Evolutionary conservation across 2,113 vertebrate genomes (phyloP).

Genomic region (Speoplatyrhinus poulsoni): DNA sequence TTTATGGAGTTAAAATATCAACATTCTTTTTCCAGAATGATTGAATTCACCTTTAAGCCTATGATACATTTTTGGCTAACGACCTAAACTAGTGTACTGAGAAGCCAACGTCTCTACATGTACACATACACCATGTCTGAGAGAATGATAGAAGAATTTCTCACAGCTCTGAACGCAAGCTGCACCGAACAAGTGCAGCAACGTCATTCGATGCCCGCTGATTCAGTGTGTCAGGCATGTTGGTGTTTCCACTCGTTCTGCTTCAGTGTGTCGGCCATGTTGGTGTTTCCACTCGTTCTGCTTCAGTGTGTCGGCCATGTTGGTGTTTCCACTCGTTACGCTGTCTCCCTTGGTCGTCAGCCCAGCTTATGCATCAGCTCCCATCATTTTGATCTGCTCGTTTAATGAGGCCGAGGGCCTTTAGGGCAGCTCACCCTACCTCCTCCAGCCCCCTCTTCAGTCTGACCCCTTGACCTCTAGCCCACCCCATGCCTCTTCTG

Average conservation of each 20-base stretch:
- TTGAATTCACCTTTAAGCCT: too few relatives aligned
- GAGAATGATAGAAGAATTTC: too few relatives aligned
- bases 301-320: neutral
- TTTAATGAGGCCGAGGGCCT: constrained; percentile 55
- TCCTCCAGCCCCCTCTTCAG: neutral
- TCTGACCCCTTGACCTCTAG: constrained; percentile 47
- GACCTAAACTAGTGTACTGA: too few relatives aligned
- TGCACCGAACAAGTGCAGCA: too few relatives aligned
- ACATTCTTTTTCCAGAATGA: too few relatives aligned
- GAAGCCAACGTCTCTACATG: too few relatives aligned
- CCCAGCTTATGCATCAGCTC: constrained; percentile 34
- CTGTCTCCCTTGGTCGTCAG: neutral
- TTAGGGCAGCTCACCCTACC: constrained; percentile 26
- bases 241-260: neutral
- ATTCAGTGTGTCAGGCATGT: neutral
- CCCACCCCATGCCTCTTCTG: neutral
- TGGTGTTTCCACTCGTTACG: neutral
- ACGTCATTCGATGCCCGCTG: neutral
- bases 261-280: neutral
- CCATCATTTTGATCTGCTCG: constrained; percentile 49
- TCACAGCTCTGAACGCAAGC: too few relatives aligned
- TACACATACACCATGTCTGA: too few relatives aligned
- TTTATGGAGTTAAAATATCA: too few relatives aligned
- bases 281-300: neutral
- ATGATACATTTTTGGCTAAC: too few relatives aligned